Conservation (phyloP, 53 echinoderm and acorn worm species). For the Holothuria scabra region DNA sequence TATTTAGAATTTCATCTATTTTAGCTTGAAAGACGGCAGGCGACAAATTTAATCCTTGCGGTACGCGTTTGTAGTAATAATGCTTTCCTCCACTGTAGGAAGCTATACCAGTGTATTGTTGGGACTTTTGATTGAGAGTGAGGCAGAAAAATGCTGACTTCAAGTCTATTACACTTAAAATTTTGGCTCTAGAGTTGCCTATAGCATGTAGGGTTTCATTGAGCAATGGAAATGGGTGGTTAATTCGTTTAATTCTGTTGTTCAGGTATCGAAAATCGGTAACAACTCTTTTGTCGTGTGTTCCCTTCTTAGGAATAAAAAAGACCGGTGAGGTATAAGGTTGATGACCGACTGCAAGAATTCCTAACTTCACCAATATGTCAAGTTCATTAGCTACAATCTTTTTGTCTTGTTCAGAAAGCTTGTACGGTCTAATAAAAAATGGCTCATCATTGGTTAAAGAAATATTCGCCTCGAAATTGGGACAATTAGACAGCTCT, state of each 20-base stretch:
- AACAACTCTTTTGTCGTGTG: conserved; percentile 60
- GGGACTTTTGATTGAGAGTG: conserved; percentile 38
- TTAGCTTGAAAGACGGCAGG: no score
- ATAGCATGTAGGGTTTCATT: conserved; percentile 56
- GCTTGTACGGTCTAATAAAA: conserved; percentile 29
- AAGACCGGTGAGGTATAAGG: conserved; percentile 64
- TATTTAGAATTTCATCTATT: neutral
- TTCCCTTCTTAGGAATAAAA: conserved; percentile 55
- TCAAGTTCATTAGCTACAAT: conserved; percentile 40
- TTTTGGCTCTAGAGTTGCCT: conserved; percentile 47
- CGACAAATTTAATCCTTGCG: no score
- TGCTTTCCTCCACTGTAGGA: conserved; percentile 2
- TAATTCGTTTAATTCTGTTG: conserved; percentile 40
- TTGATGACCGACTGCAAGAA: conserved; percentile 54
- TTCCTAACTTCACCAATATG: conserved; percentile 58
- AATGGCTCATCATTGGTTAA: conserved; percentile 38
- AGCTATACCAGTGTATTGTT: conserved; percentile 40
- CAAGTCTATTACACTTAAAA: conserved; percentile 53
- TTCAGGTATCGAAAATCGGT: conserved; percentile 64
- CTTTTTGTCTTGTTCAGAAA: conserved; percentile 40
- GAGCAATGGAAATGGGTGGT: conserved; percentile 61
- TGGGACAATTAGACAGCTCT: no score
- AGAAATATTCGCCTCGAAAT: conserved; percentile 29
- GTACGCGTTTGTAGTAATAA: no score
- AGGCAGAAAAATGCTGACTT: conserved; percentile 59